Evolutionary conservation across 2,888 invertebrate species (phyloP).

Genomic region (Brenthis hecate): DNA sequence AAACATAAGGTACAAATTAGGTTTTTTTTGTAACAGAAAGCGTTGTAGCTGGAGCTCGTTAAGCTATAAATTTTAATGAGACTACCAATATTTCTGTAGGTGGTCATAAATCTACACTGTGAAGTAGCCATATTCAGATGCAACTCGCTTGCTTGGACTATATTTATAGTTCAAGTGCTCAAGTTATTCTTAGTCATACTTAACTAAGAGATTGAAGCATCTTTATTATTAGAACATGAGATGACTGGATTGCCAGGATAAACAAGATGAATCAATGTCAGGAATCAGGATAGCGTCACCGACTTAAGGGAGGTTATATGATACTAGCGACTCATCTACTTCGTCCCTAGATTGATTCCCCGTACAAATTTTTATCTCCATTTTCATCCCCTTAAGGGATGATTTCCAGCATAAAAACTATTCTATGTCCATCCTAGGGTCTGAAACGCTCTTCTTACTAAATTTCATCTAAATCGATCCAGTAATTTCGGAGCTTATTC

Average conservation of each 20-base stretch:
- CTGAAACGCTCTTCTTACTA: no score
- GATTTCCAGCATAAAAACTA: no score
- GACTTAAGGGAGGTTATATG: neutral
- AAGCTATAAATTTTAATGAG: slow-evolving; percentile 21
- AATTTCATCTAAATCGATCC: no score
- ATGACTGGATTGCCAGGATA: neutral
- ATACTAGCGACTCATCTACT: neutral
- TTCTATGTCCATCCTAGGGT: no score
- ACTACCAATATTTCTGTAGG: slow-evolving; percentile 28
- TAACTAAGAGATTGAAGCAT: slow-evolving; percentile 21
- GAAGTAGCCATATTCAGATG: slow-evolving; percentile 39
- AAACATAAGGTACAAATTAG: no score
- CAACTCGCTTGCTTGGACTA: slow-evolving; percentile 16
- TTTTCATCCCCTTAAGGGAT: no score
- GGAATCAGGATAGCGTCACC: slow-evolving; percentile 8
- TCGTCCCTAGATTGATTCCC: no score
- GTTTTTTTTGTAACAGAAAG: neutral
- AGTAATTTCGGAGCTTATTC: no score
- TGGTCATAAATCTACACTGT: slow-evolving; percentile 35
- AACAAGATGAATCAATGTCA: slow-evolving; percentile 3
- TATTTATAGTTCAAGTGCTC: slow-evolving; percentile 17
- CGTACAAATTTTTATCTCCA: no score
- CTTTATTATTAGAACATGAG: slow-evolving; percentile 17
- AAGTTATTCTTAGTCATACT: slow-evolving; percentile 27
- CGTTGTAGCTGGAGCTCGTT: slow-evolving; percentile 1